Base-by-base conservation (phyloP, 1,140 invertebrate species). In the Drosophila nannoptera region DNA sequence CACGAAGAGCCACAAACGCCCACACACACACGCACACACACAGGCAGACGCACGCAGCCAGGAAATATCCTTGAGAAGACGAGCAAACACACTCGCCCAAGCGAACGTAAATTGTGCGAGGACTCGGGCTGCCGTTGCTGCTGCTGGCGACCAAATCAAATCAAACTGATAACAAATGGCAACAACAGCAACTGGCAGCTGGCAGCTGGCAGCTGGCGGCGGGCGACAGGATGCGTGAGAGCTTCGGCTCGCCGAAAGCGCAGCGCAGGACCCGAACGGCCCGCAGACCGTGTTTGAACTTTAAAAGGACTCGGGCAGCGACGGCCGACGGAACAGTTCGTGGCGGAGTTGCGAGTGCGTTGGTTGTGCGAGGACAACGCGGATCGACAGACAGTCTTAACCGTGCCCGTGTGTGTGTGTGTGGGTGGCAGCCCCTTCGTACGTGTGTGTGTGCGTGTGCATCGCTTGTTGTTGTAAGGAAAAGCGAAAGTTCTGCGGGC, bases 291-390 rank as follows among this genome's bases (percentile, higher is more conserved):
- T 56, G 43, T 56, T 56, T 33, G 54, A 56, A 56, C 54, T 56
- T 56, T 56, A 56, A 56, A 36, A 53, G 50, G 49, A 40, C 42
- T 52, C 52, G 74, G 77, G 77, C 77, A 86, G 22, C 22, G 22
- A 69, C 64, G 11, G 60, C 12, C 14, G 40, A 14, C 40, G 40
- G 48, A 38, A 72, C 82, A 86, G 81, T 86, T 81, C 71, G 81
- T 86, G 74, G 64, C 74, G 81, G 81, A 86, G 82, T 86, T 86
- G 65, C 77, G 46, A 86, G 71, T 81, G 74, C 67, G 65, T 81
- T 74, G 81, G 81, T 81, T 86, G 81, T 86, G 75, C 78, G 48
- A 46, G 4, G 22, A 45, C 14, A 59, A 46, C 14, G 7, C 8
- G 1, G 22, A 40, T 8, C 11, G 35, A 48, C 4, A 16, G 5